Evolutionary conservation across 2,797 vertebrate genomes (phyloP), one percentile per base, ranked within the genome.

Genomic region (Coregonus ussuriensis): DNA sequence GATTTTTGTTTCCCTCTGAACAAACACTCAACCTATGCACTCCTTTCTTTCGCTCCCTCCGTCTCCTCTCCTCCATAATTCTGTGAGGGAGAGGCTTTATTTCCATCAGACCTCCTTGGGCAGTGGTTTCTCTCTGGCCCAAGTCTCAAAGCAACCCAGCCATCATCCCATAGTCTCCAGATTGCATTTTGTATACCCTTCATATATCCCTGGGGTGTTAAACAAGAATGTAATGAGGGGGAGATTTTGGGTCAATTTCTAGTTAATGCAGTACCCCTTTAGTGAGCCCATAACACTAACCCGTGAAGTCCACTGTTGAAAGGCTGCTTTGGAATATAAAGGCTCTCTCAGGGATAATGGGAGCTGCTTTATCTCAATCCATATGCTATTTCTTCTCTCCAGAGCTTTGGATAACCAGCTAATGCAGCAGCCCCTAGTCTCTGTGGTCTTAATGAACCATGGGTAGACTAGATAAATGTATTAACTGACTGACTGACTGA

Each of bases 1-100:
- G 75, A 81, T 82, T 80, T 84, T 79, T 72, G 69, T 72, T 71
- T 76, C 56, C 59, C 35, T 41, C 69, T 53, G 63, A 78, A 75
- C 67, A 68, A 78, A 75, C 71, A 67, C 51, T 21, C 51, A 51
- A n/a, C 15, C 3, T 21, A 62, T 41, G 18, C 9, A 21, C 41
- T 41, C n/a, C 75, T 15, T 21, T 31, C 35, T 53, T 53, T 74
- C 68, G 63, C 51, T 18, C 31, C 16, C 63, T 65, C 21, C 15
- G 16, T 70, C 25, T 25, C 31, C 67, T 25, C 68, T 25, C 41
- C 59, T 33, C 71, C 54, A 18, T 59, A 67, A 67, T 71, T 65
- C 11, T 69, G 47, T 35, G 29, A 15, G 51, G 11, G 6, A 29
- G 15, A 47, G 56, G 68, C 52, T 31, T 65, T 16, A 7, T 67